Conservation (phyloP, 2,888 invertebrate species). For the Calliphora vomitoria region DNA sequence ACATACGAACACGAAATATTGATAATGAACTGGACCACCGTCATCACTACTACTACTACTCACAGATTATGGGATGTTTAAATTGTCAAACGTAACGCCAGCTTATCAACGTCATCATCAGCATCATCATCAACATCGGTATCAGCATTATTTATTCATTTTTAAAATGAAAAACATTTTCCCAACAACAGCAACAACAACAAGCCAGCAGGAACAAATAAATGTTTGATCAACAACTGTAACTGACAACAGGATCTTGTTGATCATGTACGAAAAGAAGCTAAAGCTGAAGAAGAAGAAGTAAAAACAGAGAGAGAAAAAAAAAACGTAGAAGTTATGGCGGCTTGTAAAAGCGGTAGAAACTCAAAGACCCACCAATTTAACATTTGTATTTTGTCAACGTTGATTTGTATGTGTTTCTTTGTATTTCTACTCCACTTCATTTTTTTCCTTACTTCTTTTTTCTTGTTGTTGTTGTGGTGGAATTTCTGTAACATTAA, state of each 20-base stretch:
- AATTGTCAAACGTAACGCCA: constrained; percentile 74
- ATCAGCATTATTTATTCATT: constrained; percentile 1
- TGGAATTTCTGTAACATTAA: constrained; percentile 33
- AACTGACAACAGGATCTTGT: constrained; percentile 58
- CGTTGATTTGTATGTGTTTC: constrained; percentile 63
- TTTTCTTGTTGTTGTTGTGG: not conserved
- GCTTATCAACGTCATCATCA: constrained; percentile 63
- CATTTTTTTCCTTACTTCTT: not conserved
- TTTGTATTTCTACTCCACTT: constrained; percentile 30
- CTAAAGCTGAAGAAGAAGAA: not conserved
- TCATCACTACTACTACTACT: not conserved
- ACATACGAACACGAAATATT: constrained; percentile 39
- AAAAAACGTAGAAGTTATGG: constrained; percentile 29
- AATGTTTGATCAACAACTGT: constrained; percentile 31
- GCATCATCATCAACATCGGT: not conserved
- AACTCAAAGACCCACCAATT: constrained; percentile 75
- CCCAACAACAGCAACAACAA: constrained; percentile 2
- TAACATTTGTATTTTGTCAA: constrained; percentile 74
- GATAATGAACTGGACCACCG: constrained; percentile 58
- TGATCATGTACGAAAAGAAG: constrained; percentile 16
- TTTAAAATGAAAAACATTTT: constrained; percentile 39
- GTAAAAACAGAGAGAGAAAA: not conserved
- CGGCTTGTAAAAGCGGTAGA: constrained; percentile 52
- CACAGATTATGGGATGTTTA: constrained; percentile 68
- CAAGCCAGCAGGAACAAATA: constrained; percentile 44